phyloP scores from a whole-genome alignment of 2,888 invertebrate genomes.

The Cybosia mesomella region DNA sequence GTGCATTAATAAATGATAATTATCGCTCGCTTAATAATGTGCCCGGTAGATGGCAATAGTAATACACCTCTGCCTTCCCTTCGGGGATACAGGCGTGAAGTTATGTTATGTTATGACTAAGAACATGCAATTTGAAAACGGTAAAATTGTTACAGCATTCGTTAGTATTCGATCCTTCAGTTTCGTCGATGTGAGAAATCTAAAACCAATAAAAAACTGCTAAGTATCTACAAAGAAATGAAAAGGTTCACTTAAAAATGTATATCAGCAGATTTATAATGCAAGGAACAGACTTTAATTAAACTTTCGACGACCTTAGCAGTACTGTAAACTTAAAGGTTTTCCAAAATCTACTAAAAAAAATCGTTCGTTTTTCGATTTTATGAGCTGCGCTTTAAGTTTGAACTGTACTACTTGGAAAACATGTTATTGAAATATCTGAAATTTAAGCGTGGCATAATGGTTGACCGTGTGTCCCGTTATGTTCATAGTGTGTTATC shows the following conservation, averaged over 20 bases:
- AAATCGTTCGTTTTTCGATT: neutral
- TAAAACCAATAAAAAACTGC: neutral
- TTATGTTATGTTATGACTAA: too few relatives aligned
- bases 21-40: too few relatives aligned
- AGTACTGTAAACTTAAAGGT: neutral
- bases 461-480: slow-evolving; percentile 27
- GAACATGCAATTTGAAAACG: neutral
- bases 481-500: slow-evolving; percentile 50
- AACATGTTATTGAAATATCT: slow-evolving; percentile 23
- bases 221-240: neutral
- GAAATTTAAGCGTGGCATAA: neutral
- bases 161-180: neutral
- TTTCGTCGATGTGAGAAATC: neutral
- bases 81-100: too few relatives aligned
- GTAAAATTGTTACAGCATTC: neutral
- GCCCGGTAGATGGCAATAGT: too few relatives aligned
- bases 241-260: neutral
- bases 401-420: neutral
- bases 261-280: neutral
- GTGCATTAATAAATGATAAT: too few relatives aligned
- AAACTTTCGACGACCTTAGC: neutral
- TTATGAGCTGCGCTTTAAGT: neutral
- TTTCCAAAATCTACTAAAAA: neutral
- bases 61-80: too few relatives aligned
- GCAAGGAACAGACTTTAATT: neutral